Percentiles rank a stretch among this genome's conserved stretches.
phyloP scores from a whole-genome alignment of 2,113 vertebrate species.

The Cebidichthys violaceus region DNA sequence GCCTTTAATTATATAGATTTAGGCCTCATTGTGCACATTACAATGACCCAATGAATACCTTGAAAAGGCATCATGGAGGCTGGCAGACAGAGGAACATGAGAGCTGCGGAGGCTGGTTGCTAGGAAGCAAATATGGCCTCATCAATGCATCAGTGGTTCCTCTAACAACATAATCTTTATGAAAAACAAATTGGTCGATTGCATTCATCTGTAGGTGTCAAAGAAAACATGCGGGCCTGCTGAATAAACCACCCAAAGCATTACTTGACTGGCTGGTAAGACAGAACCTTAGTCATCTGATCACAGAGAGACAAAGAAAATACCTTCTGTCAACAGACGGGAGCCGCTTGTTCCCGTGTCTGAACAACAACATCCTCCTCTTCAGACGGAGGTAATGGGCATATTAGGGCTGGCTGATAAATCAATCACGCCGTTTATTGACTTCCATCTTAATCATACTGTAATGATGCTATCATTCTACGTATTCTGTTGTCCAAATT shows the following conservation, averaged over 20 bases:
- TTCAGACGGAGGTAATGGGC: constrained; percentile 21
- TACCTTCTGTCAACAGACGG: constrained; percentile 39
- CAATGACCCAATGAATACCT: constrained; percentile 74
- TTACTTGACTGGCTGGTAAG: constrained; percentile 62
- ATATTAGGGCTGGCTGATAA: constrained; percentile 5
- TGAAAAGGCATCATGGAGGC: constrained; percentile 73
- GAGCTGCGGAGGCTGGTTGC: constrained; percentile 72
- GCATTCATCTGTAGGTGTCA: constrained; percentile 68
- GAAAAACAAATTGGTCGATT: constrained; percentile 73
- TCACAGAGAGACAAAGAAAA: constrained; percentile 53
- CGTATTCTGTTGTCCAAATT: too few species aligned
- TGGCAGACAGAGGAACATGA: constrained; percentile 63
- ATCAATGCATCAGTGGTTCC: constrained; percentile 75
- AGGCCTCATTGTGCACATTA: constrained; percentile 73
- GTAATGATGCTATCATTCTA: too few species aligned
- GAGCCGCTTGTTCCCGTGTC: constrained; percentile 23
- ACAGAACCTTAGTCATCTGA: constrained; percentile 55
- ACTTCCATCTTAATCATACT: constrained; percentile 1
- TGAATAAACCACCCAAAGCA: constrained; percentile 54
- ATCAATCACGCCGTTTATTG: background rate
- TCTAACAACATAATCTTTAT: constrained; percentile 79
- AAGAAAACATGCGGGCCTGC: constrained; percentile 59
- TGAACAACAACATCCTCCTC: constrained; percentile 28
- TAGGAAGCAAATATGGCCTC: constrained; percentile 82
- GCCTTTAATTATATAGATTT: constrained; percentile 80